Evolutionary conservation across 2,888 invertebrate species (phyloP), one percentile per base, ranked within the genome.

Genomic region (Acholoe squamosa): DNA sequence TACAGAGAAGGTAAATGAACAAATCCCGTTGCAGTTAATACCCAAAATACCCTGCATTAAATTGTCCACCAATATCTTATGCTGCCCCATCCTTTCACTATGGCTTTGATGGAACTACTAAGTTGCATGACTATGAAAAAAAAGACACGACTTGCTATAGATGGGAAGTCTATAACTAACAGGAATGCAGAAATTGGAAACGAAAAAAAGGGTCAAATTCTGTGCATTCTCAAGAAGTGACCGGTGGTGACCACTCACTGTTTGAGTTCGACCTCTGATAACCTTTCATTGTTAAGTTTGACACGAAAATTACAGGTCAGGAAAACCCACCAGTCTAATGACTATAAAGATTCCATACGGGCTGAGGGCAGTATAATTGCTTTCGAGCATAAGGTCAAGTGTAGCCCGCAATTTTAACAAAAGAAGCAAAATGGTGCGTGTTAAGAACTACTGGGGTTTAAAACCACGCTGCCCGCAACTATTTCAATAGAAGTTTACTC

Each of bases 311-410:
- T 80, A 34, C 80, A 80, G 80, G 56, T 86, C 54, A 86, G 54
- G 1, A 86, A 52, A 52, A 86, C 54, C 16, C 19, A 33, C 86
- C 86, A 19, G 86, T 56, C 31, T 28, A 86, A 54, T 28, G 19
- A 86, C 25, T 56, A 14, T 86, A 86, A 86, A 54, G 86, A 86
- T 86, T 31, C 54, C 86, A 86, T 86, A 86, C 25, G 86, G 86
- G 86, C 86, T 52, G 16, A 25, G 52, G 31, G 52, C 25, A 56
- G 54, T 86, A 22, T 86, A 86, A 86, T 86, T 86, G 86, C 7
- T 54, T 12, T 25, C n/a, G 31, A 33, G 33, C 25, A 28, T 25
- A 86, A 34, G 80, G 80, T 80, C 80, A 80, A 80, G 80, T 80
- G 34, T 80, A 34, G 34, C 19, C 80, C 22, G 19, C 80, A 16